Base-by-base conservation (phyloP, 2,113 vertebrate species). In the Neotragus pygmaeus region DNA sequence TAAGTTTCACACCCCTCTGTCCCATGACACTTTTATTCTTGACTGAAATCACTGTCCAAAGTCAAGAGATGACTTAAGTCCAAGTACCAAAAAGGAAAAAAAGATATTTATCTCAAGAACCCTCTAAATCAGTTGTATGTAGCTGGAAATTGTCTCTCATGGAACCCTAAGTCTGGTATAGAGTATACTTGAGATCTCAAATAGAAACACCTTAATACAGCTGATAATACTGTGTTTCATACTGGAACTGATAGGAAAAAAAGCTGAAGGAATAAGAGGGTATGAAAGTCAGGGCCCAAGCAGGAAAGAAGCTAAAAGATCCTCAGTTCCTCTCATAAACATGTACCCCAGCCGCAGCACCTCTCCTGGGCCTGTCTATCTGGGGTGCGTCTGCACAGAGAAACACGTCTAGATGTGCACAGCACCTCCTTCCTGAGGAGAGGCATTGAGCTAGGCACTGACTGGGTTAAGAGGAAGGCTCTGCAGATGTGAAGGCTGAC, bases 391-490 rank as follows among this genome's bases (percentile, higher is more conserved):
- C 91, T 64, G 7, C n/a, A 60, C 39, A n/a, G 21, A 81, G 60
- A 19, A 21, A 13, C 64, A 2, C 7, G 4, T 49, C 21, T 28
- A 1, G 13, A 4, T 7, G 0, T 49, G 21, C 27, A 14, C n/a
- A 94, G 16, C n/a, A 6, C n/a, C 45, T 49, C 55, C 73, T 86
- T 90, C 88, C 82, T 27, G 6, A 60, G 7, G 77, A 75, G 16
- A 78, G 8, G 55, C 49, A n/a, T 1, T 3, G 30, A 80, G 45
- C 58, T 43, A 25, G 6, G 1, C 13, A 49, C 15, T 43, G 66
- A 88, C 7, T 92, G 73, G 66, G 43, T 33, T 81, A 2, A 5
- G 33, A 36, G 57, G 78, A 55, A 51, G 23, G 62, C 77, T 70
- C 88, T 28, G 90, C 70, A 75, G 47, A 33, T 27, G 21, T 10